Base-by-base conservation (phyloP, 53 echinoderm and acorn worm genomes). In the Antedon mediterranea region DNA sequence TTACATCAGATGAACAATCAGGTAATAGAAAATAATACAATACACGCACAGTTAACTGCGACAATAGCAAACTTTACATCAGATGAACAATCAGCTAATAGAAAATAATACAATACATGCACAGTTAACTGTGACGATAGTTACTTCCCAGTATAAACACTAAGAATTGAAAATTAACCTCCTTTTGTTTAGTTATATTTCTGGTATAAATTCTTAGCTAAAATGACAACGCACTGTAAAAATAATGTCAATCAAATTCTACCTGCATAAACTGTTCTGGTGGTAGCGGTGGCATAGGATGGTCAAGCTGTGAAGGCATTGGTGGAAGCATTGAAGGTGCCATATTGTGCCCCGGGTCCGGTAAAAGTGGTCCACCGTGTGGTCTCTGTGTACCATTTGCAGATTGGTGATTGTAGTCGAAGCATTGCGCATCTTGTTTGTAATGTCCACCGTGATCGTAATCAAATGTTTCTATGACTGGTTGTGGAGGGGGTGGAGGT, bases 261-360 rank as follows among this genome's bases (percentile, higher is more conserved):
- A 57, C 57, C 57, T 57, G 57, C 1, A 3, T 57, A 26, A 57
- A 57, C 15, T 57, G 57, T 23, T 57, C 57, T 57, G 87, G 27
- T 77, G 85, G 71, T 84, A 90, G 34, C 85, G 87, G 74, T 87
- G 87, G 15, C 84, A 79, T 75, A 90, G 90, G 32, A 3, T 78
- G 86, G 28, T 86, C 82, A 30, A 78, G 79, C 14, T 86, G 82
- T 0, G 80, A 76, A 5, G 80, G 83, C 0, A 34, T 43, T 23
- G 80, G 82, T 42, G 82, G 87, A 5, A 75, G 78, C 43, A 75
- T 85, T 13, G 81, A 80, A 8, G 84, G 71, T 29, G 74, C 33
- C 8, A 43, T 73, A 77, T 26, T 74, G 23, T 13, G 57, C 9
- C 28, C 73, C 18, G 71, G 82, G 27, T 77, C 27, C 28, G 85